Evolutionary conservation across 2,888 invertebrate genomes (phyloP).

Genomic region (Phoronis australis): DNA sequence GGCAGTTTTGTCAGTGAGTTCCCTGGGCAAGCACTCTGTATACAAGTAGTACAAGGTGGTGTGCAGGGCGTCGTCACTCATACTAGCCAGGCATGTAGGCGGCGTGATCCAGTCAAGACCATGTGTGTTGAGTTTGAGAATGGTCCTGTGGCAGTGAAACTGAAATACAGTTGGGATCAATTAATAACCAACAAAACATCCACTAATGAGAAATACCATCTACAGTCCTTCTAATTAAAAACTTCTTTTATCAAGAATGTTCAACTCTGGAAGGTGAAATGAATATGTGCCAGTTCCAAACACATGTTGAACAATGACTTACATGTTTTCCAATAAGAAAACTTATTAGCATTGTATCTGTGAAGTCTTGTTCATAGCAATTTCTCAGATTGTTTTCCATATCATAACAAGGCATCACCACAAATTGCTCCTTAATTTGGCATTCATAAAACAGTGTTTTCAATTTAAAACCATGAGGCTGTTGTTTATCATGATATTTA

Average conservation of each 20-base stretch:
- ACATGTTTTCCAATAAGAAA: not conserved
- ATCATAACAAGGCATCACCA: no score
- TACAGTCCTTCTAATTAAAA: no score
- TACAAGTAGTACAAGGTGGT: slow-evolving; percentile 64
- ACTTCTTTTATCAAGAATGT: no score
- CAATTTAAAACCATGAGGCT: no score
- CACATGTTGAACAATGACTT: not conserved
- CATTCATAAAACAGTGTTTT: no score
- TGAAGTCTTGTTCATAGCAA: not conserved
- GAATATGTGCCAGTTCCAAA: not conserved
- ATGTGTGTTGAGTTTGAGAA: slow-evolving; percentile 59
- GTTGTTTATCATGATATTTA: not conserved
- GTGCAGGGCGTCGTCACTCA: slow-evolving; percentile 62
- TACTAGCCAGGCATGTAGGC: slow-evolving; percentile 56
- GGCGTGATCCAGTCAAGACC: slow-evolving; percentile 57
- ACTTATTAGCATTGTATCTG: not conserved
- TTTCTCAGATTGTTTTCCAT: not conserved
- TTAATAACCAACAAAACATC: no score
- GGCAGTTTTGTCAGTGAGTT: slow-evolving; percentile 60
- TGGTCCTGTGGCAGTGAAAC: slow-evolving; percentile 57
- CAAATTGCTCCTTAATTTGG: no score
- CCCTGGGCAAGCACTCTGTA: slow-evolving; percentile 62
- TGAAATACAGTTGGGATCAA: no score
- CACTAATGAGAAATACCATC: no score
- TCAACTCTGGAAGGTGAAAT: not conserved